Evolutionary conservation across 2,797 vertebrate species (phyloP).

Genomic region (Menidia menidia): DNA sequence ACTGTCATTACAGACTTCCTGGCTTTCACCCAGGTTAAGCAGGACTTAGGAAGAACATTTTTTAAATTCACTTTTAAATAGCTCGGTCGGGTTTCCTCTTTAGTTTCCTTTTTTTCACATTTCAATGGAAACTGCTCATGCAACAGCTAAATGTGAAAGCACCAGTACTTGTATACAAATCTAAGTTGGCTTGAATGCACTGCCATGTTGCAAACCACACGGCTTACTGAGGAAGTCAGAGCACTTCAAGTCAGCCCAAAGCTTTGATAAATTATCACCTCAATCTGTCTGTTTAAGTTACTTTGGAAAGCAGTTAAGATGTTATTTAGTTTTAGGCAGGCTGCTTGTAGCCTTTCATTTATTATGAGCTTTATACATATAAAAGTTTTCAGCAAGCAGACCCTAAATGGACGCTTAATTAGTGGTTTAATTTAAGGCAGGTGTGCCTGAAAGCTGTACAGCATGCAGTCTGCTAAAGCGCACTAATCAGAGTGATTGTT

Average conservation of each 20-base stretch:
- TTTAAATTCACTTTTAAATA: slow-evolving; percentile 17
- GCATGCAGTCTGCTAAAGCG: neutral
- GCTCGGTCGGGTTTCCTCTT: slow-evolving; percentile 13
- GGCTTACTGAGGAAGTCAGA: neutral
- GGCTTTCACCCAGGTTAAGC: slow-evolving; percentile 7
- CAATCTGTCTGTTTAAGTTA: slow-evolving; percentile 2
- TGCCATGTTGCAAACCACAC: neutral
- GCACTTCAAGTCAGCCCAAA: neutral
- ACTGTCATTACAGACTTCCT: slow-evolving; percentile 20
- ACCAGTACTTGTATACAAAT: neutral
- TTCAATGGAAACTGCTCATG: neutral
- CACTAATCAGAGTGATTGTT: neutral
- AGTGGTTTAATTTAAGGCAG: slow-evolving; percentile 17
- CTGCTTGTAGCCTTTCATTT: neutral
- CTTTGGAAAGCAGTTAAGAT: neutral
- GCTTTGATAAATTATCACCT: neutral
- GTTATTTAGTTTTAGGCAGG: neutral
- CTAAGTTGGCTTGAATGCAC: neutral
- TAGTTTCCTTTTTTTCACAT: slow-evolving; percentile 8
- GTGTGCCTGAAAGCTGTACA: neutral
- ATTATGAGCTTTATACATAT: slow-evolving; percentile 1
- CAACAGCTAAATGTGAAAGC: neutral
- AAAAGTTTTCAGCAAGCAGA: neutral
- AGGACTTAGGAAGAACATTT: slow-evolving; percentile 9
- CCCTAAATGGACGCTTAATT: slow-evolving; percentile 15